Conservation (phyloP, 1,140 invertebrate species). For the Heterodera carotae region DNA sequence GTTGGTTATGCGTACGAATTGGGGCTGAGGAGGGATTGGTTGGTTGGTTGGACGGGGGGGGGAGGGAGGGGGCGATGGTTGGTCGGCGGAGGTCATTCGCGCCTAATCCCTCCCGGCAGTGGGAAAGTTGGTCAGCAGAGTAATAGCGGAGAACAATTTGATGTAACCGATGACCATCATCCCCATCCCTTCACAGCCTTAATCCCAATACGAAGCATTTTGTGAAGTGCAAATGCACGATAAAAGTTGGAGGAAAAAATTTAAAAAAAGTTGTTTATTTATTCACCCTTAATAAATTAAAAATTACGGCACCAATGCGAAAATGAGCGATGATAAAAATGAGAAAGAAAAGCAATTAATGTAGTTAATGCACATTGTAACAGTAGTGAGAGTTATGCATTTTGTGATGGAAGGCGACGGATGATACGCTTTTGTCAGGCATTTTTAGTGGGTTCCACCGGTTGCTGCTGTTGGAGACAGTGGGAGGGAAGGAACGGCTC, state of each 20-base stretch:
- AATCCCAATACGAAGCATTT: background rate
- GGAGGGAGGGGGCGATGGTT: background rate
- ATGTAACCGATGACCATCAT: too few species aligned
- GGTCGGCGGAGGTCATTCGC: background rate
- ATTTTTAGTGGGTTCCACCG: slow-evolving; percentile 9
- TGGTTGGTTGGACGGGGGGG: too few species aligned
- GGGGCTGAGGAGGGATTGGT: too few species aligned
- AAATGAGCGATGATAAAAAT: background rate
- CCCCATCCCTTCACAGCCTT: background rate
- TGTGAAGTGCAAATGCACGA: background rate
- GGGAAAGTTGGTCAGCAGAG: background rate
- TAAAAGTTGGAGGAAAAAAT: background rate
- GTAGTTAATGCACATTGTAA: background rate
- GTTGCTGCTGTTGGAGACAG: slow-evolving; percentile 36
- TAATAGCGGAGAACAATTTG: background rate
- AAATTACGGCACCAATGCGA: background rate
- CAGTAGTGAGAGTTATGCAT: background rate
- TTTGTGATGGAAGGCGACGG: background rate
- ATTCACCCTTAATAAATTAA: background rate
- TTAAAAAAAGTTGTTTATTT: background rate
- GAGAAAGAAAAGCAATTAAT: background rate
- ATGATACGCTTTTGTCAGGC: slow-evolving; percentile 16
- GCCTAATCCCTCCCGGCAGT: background rate
- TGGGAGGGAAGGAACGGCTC: slow-evolving; percentile 34
- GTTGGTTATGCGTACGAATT: background rate